A percentile compares a stretch with the other conserved stretches of the same genome.
Evolutionary conservation across 2,113 vertebrate species (phyloP).

Genomic region (Sterna hirundo): DNA sequence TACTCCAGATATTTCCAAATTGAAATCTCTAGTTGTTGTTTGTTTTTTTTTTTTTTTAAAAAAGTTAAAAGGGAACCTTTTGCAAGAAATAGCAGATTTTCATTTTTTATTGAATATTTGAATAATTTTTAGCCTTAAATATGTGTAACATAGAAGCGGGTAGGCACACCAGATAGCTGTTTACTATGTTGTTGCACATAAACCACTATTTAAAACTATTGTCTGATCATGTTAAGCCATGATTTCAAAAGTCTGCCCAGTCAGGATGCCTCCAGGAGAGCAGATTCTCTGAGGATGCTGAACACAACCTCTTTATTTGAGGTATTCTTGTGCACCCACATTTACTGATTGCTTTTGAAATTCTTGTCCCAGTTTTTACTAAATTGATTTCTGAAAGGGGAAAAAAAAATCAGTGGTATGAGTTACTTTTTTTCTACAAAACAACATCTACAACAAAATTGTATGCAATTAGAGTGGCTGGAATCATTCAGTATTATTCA

Average conservation of each 20-base stretch:
- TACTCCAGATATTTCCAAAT: conserved; percentile 1
- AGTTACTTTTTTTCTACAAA: neutral
- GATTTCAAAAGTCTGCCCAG: neutral
- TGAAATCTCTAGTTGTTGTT: neutral
- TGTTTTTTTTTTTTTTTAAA: neutral
- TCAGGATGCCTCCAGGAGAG: neutral
- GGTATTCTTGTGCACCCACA: neutral
- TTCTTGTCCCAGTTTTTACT: neutral
- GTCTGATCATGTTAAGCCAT: neutral
- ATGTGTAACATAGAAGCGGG: neutral
- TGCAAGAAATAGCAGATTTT: neutral
- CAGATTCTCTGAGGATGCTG: neutral
- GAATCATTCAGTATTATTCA: neutral
- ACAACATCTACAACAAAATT: neutral
- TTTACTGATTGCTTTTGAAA: neutral
- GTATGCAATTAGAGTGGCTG: neutral
- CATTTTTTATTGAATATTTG: rapidly evolving
- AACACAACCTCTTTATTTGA: neutral
- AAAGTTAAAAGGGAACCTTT: neutral
- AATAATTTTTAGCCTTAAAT: neutral
- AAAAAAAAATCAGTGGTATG: neutral
- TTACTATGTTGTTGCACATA: neutral
- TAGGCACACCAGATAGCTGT: neutral
- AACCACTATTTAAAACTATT: neutral
- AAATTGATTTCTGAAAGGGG: neutral